A percentile compares a stretch with the other conserved stretches of the same genome.
phyloP scores from a whole-genome alignment of 2,113 vertebrate species.

The Tyto alba region DNA sequence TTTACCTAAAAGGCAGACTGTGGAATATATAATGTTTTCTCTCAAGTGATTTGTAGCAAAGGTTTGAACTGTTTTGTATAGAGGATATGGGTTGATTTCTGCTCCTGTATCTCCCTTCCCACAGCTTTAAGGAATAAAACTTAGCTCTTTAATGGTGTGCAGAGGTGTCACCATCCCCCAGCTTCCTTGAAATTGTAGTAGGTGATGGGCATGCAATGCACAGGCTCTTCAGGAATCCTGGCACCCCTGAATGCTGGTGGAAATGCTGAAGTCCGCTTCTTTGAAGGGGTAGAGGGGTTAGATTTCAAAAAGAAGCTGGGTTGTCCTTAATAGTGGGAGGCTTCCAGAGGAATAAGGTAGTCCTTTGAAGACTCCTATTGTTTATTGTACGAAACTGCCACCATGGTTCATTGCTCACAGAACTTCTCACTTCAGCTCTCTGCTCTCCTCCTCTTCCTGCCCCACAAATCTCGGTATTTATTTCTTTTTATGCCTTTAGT shows the following conservation, averaged over 20 bases:
- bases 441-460: neutral
- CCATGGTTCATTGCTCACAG: neutral
- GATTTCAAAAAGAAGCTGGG: conserved; percentile 1
- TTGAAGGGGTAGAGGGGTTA: neutral
- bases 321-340: neutral
- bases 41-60: neutral
- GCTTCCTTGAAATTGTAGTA: neutral
- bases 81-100: neutral
- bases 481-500: neutral
- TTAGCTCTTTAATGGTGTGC: neutral
- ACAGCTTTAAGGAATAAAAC: neutral
- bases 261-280: neutral
- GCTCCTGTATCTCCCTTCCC: neutral
- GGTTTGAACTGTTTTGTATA: neutral
- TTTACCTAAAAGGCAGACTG: neutral
- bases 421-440: neutral
- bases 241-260: neutral
- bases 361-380: conserved; percentile 10
- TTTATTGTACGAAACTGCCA: neutral
- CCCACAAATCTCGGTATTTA: neutral
- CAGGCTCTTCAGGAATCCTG: neutral
- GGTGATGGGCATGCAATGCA: neutral
- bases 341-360: conserved; percentile 11
- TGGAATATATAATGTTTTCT: neutral
- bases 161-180: neutral